Evolutionary conservation across 1,140 invertebrate species (phyloP).

Genomic region (Macrotrachela quadricornifera): DNA sequence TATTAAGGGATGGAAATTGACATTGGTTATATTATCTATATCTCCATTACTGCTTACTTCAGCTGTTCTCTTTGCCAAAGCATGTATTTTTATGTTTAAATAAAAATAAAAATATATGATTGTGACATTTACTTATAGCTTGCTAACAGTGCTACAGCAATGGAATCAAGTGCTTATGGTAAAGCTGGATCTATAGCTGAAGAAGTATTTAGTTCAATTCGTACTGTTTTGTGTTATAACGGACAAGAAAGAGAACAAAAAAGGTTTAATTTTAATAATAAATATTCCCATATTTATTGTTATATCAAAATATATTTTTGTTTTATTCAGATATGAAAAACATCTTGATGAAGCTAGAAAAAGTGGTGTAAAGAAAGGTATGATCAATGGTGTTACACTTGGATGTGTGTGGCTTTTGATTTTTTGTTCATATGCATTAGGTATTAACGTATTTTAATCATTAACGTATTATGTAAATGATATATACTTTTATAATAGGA

Average conservation of each 20-base stretch:
- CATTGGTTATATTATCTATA: constrained; percentile 23
- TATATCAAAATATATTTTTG: no score
- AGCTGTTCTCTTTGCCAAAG: constrained; percentile 19
- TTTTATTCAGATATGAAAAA: no score
- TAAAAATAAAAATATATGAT: neutral
- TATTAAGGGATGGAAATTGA: constrained; percentile 26
- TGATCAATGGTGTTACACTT: no score
- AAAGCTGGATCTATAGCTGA: constrained; percentile 28
- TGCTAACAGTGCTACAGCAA: constrained; percentile 9
- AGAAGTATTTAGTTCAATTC: constrained; percentile 25
- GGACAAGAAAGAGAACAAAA: constrained; percentile 26
- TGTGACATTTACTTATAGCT: constrained; percentile 2
- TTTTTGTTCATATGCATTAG: no score
- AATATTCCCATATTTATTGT: neutral
- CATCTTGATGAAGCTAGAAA: no score
- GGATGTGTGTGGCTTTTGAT: no score
- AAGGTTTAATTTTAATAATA: constrained; percentile 10
- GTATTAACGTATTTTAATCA: no score
- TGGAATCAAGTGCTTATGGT: constrained; percentile 25
- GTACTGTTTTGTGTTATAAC: constrained; percentile 30
- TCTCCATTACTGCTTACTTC: constrained; percentile 18
- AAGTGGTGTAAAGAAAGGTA: no score
- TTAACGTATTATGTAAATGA: no score
- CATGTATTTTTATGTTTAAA: constrained; percentile 7
- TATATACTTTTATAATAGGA: neutral